These are phyloP conservation scores for Sturnus vulgaris DNA, from an alignment of 2,113 vertebrate species.

Conservation along the genomic window DNA sequence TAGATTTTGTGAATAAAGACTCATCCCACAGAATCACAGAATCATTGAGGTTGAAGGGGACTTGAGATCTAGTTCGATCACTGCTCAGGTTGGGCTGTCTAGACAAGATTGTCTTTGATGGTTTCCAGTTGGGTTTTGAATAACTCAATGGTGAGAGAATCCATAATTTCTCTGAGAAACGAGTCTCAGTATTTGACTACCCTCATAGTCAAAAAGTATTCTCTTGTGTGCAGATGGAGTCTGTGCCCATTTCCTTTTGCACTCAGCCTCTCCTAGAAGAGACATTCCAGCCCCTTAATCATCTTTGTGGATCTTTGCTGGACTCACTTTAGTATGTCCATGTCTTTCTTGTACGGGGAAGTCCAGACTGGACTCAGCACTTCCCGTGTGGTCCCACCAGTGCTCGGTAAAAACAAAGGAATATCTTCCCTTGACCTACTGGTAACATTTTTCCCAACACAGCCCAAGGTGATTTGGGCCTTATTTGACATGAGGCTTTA, in stretches of 20 bases:
- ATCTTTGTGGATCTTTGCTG: background rate
- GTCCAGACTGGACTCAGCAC: background rate
- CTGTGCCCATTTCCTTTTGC: background rate
- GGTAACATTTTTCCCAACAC: background rate
- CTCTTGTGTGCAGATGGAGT: background rate
- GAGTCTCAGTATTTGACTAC: background rate
- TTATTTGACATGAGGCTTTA: background rate
- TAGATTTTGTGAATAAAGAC: background rate
- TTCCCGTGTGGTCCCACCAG: too few species aligned
- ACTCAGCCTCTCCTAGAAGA: background rate
- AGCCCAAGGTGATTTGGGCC: background rate
- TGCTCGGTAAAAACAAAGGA: background rate
- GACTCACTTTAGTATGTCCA: background rate
- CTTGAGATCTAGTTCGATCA: background rate
- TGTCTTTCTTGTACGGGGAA: background rate
- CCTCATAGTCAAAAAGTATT: background rate
- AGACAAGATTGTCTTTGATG: fast-evolving
- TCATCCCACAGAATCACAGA: background rate
- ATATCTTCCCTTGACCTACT: background rate
- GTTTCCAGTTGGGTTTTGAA: background rate
- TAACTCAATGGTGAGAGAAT: background rate
- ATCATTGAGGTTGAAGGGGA: background rate
- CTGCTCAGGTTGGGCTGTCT: background rate
- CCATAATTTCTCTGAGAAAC: background rate
- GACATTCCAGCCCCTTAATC: background rate